A percentile compares a stretch with the other conserved stretches of the same genome.
phyloP scores from a whole-genome alignment of 2,797 vertebrate species.

The Esox lucius region DNA sequence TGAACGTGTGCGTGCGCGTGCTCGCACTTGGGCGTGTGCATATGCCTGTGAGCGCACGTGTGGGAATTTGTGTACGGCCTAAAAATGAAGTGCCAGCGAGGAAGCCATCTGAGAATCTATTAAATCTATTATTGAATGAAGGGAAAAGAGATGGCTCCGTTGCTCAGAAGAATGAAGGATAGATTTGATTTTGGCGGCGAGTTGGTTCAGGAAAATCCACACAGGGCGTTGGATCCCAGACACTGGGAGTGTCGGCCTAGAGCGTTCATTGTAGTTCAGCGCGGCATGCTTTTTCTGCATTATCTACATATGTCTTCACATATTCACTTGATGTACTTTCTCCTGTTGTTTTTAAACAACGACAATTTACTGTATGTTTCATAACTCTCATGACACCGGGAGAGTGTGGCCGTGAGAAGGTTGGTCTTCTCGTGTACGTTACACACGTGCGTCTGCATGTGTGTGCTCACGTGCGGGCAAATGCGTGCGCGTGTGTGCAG shows the following conservation, averaged over 20 bases:
- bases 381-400: neutral
- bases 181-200: constrained; percentile 36
- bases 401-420: neutral
- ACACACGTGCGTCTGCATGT: neutral
- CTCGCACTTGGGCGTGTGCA: neutral
- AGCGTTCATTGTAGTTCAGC: too few species aligned
- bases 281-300: too few species aligned
- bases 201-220: constrained; percentile 30
- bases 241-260: too few species aligned
- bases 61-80: constrained; percentile 6
- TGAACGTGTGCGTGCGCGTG: neutral
- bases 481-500: neutral
- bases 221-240: neutral
- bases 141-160: constrained; percentile 31
- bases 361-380: constrained; percentile 3
- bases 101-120: constrained; percentile 18
- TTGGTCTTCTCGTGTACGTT: neutral
- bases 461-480: neutral
- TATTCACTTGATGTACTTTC: too few species aligned
- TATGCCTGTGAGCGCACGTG: constrained; percentile 19
- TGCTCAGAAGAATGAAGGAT: constrained; percentile 34
- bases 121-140: constrained; percentile 43
- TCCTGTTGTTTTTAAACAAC: neutral
- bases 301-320: too few species aligned
- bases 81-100: neutral